Conservation (phyloP, 2,113 vertebrate genomes). For the Zapornia atra region DNA sequence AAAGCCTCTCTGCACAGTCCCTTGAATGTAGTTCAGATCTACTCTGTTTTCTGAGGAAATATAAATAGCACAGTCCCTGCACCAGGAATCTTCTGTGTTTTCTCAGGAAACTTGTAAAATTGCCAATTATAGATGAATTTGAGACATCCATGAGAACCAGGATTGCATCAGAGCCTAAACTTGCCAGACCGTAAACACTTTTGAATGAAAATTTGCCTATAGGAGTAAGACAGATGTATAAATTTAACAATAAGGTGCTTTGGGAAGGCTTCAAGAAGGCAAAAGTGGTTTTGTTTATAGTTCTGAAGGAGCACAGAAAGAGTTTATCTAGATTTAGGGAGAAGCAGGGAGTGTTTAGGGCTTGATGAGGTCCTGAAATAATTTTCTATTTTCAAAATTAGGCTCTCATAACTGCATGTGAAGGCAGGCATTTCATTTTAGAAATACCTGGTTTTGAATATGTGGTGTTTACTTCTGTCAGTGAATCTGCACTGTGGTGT, state of each 20-base stretch:
- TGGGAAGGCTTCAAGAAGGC: neutral
- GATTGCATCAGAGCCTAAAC: neutral
- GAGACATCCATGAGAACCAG: neutral
- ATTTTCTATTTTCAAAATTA: neutral
- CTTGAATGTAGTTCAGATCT: neutral
- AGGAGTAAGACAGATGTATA: neutral
- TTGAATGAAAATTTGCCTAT: neutral
- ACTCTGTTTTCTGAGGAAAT: neutral
- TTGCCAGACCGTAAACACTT: neutral
- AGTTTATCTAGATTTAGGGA: neutral
- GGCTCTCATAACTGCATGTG: neutral
- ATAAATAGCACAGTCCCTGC: rapidly evolving
- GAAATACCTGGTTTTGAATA: neutral
- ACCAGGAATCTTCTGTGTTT: neutral
- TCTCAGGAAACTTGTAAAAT: neutral
- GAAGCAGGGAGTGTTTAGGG: neutral
- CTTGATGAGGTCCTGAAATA: neutral
- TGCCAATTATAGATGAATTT: neutral
- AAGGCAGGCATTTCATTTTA: neutral
- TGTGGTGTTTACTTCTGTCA: neutral
- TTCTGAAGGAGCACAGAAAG: neutral
- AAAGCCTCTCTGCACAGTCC: neutral
- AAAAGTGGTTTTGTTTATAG: neutral
- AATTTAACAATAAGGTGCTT: neutral
- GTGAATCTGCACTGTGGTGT: neutral